Conservation (phyloP, 1,140 invertebrate species). For the Cyrtorhinus lividipennis region DNA sequence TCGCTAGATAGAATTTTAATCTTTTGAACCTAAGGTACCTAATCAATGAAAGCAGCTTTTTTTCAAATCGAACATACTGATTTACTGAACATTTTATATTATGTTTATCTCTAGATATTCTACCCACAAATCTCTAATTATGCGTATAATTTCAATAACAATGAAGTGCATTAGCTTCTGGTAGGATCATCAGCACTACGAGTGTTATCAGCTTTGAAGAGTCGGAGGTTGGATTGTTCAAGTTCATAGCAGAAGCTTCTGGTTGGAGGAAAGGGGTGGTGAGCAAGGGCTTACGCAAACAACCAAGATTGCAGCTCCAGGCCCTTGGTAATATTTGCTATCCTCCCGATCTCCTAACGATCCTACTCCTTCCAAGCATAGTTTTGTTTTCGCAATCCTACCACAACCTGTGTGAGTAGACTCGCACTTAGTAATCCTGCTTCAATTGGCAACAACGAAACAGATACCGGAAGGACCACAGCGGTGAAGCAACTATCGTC, state of each 20-base stretch:
- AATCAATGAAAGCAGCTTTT: no score
- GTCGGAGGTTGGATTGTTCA: constrained; percentile 2
- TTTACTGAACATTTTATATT: no score
- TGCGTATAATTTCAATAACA: no score
- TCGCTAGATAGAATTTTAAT: no score
- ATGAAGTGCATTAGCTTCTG: no score
- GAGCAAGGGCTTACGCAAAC: not conserved
- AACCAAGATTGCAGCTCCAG: constrained; percentile 7
- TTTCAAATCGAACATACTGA: no score
- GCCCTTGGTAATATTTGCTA: constrained; percentile 8
- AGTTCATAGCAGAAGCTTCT: not conserved
- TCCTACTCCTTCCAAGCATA: not conserved
- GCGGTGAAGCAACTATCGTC: no score
- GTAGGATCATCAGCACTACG: not conserved
- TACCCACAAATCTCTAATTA: no score
- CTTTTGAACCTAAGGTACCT: no score
- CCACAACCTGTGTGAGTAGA: not conserved
- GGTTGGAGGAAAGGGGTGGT: not conserved
- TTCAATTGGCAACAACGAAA: no score
- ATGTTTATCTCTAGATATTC: no score
- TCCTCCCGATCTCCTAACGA: constrained; percentile 7
- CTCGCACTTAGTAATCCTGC: not conserved
- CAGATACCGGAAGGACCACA: no score
- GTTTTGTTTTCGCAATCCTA: constrained; percentile 2
- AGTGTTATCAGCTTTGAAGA: constrained; percentile 4